A percentile compares a stretch with the other conserved stretches of the same genome.
Evolutionary conservation across 1,140 invertebrate species (phyloP).

Genomic region (Pogonus chalceus): DNA sequence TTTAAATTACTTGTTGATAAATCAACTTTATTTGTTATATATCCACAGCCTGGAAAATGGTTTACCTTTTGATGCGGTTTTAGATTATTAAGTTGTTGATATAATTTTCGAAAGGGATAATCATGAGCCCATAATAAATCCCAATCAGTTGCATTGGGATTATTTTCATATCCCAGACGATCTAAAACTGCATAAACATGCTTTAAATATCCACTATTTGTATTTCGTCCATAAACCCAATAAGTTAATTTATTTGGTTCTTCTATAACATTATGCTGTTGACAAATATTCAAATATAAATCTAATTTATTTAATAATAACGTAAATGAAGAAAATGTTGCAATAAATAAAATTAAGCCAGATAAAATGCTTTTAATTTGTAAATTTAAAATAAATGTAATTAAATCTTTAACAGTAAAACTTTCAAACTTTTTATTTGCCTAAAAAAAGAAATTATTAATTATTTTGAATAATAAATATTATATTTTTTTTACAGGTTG

Average conservation of each 20-base stretch:
- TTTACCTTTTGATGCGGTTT: slow-evolving; percentile 76
- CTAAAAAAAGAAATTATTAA: no score
- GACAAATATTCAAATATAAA: neutral
- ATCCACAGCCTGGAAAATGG: slow-evolving; percentile 91
- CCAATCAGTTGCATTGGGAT: slow-evolving; percentile 57
- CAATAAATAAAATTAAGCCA: neutral
- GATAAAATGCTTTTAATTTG: neutral
- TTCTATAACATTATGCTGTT: neutral
- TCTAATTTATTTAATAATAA: neutral
- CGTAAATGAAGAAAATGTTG: neutral
- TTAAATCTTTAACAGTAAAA: neutral
- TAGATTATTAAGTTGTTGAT: slow-evolving; percentile 49
- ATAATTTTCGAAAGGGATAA: slow-evolving; percentile 69
- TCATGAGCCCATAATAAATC: slow-evolving; percentile 87
- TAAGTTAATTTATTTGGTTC: slow-evolving; percentile 23
- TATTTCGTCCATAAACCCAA: slow-evolving; percentile 42
- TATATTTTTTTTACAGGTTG: no score
- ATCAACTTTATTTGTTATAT: slow-evolving; percentile 89
- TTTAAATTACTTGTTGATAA: slow-evolving; percentile 66
- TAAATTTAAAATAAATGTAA: neutral
- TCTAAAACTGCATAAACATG: slow-evolving; percentile 69
- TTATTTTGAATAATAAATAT: no score
- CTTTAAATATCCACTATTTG: slow-evolving; percentile 57
- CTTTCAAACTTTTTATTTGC: neutral
- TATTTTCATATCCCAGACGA: slow-evolving; percentile 57